These are phyloP conservation scores for Cyrtodaria siliqua DNA, from an alignment of 2,888 invertebrate genomes.

Conservation along the genomic window DNA sequence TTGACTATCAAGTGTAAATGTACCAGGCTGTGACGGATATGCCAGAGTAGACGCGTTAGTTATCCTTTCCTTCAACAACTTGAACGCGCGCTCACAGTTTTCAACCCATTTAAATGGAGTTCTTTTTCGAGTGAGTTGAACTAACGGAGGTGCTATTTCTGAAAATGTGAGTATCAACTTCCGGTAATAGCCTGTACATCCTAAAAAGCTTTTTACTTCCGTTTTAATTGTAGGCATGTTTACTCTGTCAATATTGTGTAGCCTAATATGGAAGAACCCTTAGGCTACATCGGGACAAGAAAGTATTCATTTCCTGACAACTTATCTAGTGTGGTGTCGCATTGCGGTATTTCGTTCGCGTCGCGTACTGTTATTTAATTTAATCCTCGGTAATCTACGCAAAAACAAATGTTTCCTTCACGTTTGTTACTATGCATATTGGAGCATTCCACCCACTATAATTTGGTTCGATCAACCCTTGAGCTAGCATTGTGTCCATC, in stretches of 20 bases:
- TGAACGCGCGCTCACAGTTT: neutral
- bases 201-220: neutral
- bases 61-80: constrained; percentile 16
- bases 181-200: constrained; percentile 1
- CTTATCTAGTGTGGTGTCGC: too few species aligned
- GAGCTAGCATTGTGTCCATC: neutral
- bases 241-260: too few species aligned
- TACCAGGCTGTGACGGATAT: constrained; percentile 2
- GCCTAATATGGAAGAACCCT: too few species aligned
- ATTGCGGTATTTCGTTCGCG: too few species aligned
- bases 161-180: constrained; percentile 31
- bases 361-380: too few species aligned
- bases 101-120: neutral
- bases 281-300: too few species aligned
- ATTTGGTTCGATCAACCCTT: neutral
- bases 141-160: too few species aligned
- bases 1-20: constrained; percentile 26
- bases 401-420: too few species aligned
- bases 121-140: constrained; percentile 1
- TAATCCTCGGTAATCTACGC: too few species aligned
- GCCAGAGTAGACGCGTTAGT: constrained; percentile 18
- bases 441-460: too few species aligned
- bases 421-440: too few species aligned
- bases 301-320: too few species aligned
- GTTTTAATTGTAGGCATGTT: neutral